Evolutionary conservation across 1,140 invertebrate species (phyloP).

Genomic region (Agrilus planipennis): DNA sequence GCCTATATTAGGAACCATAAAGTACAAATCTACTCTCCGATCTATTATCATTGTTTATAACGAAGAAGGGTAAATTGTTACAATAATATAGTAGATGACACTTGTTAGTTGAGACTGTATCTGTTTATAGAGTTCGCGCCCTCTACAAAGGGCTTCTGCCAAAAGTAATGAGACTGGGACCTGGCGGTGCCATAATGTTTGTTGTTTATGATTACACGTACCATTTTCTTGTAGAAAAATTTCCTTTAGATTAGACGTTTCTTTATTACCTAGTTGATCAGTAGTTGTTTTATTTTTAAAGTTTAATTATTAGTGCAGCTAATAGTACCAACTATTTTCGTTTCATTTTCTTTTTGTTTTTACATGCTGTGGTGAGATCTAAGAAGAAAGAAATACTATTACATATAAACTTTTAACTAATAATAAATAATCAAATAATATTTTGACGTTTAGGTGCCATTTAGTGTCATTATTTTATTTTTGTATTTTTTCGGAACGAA

Average conservation of each 20-base stretch:
- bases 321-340: neutral
- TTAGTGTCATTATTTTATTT: too few relatives aligned
- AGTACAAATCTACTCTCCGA: conserved; percentile 65
- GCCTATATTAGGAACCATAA: conserved; percentile 54
- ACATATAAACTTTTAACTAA: too few relatives aligned
- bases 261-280: neutral
- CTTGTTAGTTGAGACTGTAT: neutral
- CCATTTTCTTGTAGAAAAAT: conserved; percentile 48
- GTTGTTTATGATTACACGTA: conserved; percentile 76
- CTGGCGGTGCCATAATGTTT: conserved; percentile 84
- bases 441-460: too few relatives aligned
- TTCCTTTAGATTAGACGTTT: conserved; percentile 31
- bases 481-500: too few relatives aligned
- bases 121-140: conserved; percentile 56
- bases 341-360: too few relatives aligned
- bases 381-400: too few relatives aligned
- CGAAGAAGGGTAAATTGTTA: conserved; percentile 67
- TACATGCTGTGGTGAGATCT: too few relatives aligned
- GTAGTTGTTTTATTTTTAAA: neutral
- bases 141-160: conserved; percentile 86
- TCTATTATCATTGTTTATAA: conserved; percentile 65
- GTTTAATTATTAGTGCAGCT: neutral
- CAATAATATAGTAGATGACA: conserved; percentile 1
- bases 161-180: conserved; percentile 80
- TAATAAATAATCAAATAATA: too few relatives aligned